Percentiles rank a stretch among this genome's conserved stretches.
These are phyloP conservation scores for Cotesia congregata DNA, from an alignment of 2,888 invertebrate species.

Conservation along the genomic window DNA sequence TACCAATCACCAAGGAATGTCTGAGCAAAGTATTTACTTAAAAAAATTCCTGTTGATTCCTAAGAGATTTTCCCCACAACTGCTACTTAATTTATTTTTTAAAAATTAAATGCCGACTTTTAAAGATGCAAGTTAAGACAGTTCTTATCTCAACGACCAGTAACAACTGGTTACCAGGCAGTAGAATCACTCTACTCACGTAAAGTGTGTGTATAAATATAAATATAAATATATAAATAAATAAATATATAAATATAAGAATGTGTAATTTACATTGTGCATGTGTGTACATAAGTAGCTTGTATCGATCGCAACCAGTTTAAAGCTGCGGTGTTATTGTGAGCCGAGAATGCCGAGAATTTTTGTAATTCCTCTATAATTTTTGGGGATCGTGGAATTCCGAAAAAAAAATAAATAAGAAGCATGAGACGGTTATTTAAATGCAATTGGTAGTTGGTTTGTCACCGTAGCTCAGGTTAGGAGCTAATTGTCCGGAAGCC, in stretches of 20 bases:
- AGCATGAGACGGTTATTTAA: constrained; percentile 38
- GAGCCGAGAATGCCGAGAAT: constrained; percentile 24
- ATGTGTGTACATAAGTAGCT: background rate
- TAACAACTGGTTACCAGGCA: constrained; percentile 41
- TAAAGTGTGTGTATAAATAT: constrained; percentile 13
- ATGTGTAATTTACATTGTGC: background rate
- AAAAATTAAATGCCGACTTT: background rate
- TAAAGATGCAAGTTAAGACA: background rate
- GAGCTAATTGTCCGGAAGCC: constrained; percentile 36
- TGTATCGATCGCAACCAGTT: constrained; percentile 35
- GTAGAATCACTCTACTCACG: constrained; percentile 17
- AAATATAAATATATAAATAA: background rate
- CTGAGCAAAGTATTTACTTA: background rate
- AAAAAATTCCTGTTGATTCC: background rate
- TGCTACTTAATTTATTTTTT: background rate
- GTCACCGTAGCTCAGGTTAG: constrained; percentile 41
- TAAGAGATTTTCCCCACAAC: background rate
- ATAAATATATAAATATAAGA: background rate
- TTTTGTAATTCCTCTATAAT: constrained; percentile 47
- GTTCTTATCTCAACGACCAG: constrained; percentile 41
- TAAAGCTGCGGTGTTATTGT: constrained; percentile 6
- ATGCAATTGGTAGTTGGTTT: constrained; percentile 52
- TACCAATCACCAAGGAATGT: too few species aligned
- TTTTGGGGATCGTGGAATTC: constrained; percentile 28
- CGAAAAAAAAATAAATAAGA: constrained; percentile 5